Evolutionary conservation across 2,113 vertebrate species (phyloP), one percentile per base, ranked within the genome.

Genomic region (Taxidea taxus): DNA sequence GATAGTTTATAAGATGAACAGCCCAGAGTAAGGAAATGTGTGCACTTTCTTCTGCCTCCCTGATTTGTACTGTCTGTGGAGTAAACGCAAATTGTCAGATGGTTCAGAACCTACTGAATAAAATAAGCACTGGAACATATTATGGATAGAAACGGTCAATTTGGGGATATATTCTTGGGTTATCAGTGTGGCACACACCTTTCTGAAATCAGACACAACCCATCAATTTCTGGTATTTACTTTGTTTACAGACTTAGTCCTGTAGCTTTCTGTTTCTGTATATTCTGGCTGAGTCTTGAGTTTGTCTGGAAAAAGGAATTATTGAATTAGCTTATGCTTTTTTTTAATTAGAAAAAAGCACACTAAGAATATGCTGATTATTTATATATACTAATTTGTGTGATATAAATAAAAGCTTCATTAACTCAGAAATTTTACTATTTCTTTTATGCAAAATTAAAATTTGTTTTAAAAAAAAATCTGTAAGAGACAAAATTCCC

Each of bases 401-500:
- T 91, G 21, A 97, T 90, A 2, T 74, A 91, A 92, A 68, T 21
- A 87, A n/a, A 44, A 93, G 16, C 8, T 64, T 10, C 37, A 49
- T 64, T 90, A 72, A 93, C 51, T 96, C 49, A 91, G n/a, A 60
- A 88, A n/a, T 4, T 83, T 77, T 85, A 83, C 14, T 68, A 13
- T 70, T 92, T 83, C 12, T 74, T 96, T 92, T 1, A 49, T 70
- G 39, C 8, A 74, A n/a, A 54, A 58, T 15, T 85, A 78, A 77
- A 58, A n/a, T 80, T 37, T 92, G 2, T 86, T 96, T 94, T 81
- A 39, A 44, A 81, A 81, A 93, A 95, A 86, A 80, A 85, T 77
- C 66, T 83, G 3, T 42, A 4, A 94, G 87, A 42, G 25, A 72
- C n/a, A 92, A 6, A 80, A 39, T 97, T 60, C 7, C 20, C 4